Base-by-base conservation (phyloP, 2,113 vertebrate genomes). In the Pteruthius melanotis region DNA sequence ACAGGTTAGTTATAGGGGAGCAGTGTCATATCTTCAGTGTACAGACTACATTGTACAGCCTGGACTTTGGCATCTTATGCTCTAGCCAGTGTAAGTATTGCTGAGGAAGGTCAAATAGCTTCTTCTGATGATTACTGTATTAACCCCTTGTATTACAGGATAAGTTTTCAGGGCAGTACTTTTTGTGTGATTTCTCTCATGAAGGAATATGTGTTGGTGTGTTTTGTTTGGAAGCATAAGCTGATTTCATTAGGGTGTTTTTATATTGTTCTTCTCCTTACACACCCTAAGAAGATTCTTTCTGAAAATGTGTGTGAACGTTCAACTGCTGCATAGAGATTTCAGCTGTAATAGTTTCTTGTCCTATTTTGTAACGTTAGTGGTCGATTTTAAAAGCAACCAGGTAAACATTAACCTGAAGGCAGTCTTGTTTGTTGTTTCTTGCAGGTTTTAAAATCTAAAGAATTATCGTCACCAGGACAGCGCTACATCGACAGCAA, bases 401-500 rank as follows among this genome's bases (percentile, higher is more conserved):
- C 21, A 71, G 56, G 18, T 56, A 76, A 76, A 77, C 39, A 11
- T 40, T 90, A 93, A 94, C 70, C 50, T 63, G 22, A 70, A 93
- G 64, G 60, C 61, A 80, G 27, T 90, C 27, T 64, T 61, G 39
- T 56, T 60, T 90, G 52, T 89, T 70, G 52, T 91, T 93, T 80
- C 75, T 97, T 90, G 15, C 74, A 99, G 99, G 97, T 99, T 94
- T 98, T 99, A 90, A 99, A 98, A 96, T 98, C 98, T 75, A 99
- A 99, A 90, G 98, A 99, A 49, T 96, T 98, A 44, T 98, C 98
- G 22, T 98, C 98, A 35, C 99, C 99, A 83, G 98, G 98, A 50
- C 99, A 99, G 71, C 99, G 99, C 83, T 99, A 99, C 95, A 99
- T 99, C 0, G 99, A 99, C 96, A 99, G 99, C 90, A 99, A 99